A percentile compares a stretch with the other conserved stretches of the same genome.
These are phyloP conservation scores for Arvicanthis niloticus DNA, from an alignment of 2,113 vertebrate species.

Conservation along the genomic window DNA sequence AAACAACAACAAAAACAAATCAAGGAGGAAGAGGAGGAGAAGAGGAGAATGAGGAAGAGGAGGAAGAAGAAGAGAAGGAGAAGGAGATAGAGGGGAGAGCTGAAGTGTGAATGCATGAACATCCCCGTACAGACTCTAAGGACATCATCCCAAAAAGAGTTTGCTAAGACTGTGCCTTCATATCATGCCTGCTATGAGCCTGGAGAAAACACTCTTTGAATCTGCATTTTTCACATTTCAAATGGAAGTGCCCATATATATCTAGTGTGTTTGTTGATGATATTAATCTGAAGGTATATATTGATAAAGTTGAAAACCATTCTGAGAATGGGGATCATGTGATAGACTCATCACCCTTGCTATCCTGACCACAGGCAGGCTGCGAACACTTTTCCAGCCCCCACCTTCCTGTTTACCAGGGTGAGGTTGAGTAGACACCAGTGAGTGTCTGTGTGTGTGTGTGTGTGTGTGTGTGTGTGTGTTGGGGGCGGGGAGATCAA, in stretches of 20 bases:
- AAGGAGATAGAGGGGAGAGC: background rate
- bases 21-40: background rate
- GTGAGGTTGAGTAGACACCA: background rate
- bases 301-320: background rate
- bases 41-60: background rate
- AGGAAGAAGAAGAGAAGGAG: background rate
- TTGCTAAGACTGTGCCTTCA: background rate
- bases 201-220: background rate
- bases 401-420: background rate
- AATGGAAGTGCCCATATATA: no score
- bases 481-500: no score
- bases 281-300: background rate
- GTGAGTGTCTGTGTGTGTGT: no score
- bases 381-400: no score
- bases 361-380: background rate
- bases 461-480: no score
- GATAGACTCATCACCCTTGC: rapidly evolving
- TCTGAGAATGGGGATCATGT: background rate
- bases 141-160: no score
- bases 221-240: background rate
- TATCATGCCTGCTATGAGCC: background rate
- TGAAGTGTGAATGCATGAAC: rapidly evolving
- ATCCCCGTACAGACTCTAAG: background rate
- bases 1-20: background rate
- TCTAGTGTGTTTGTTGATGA: background rate